phyloP scores from a whole-genome alignment of 2,113 vertebrate genomes.

The Aplodontia rufa region DNA sequence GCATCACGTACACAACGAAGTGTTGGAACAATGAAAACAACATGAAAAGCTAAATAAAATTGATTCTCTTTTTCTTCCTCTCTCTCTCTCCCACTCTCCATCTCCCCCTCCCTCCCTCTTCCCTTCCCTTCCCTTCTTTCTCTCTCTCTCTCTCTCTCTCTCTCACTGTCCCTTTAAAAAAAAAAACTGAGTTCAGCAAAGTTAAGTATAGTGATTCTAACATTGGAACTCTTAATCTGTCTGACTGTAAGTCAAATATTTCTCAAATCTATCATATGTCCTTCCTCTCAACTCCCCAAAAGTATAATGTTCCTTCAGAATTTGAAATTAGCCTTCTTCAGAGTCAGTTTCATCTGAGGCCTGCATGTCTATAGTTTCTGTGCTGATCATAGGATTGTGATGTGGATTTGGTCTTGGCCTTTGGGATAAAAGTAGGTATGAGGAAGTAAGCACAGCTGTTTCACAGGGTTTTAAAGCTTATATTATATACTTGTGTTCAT shows the following conservation, averaged over 20 bases:
- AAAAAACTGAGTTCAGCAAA: constrained; percentile 37
- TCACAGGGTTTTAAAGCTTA: constrained; percentile 1
- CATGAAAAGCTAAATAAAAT: too few relatives aligned
- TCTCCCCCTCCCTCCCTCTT: too few relatives aligned
- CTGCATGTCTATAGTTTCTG: constrained; percentile 38
- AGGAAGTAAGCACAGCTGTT: constrained; percentile 5
- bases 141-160: too few relatives aligned
- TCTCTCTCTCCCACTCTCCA: too few relatives aligned
- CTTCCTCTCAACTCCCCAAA: not conserved
- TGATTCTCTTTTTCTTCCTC: too few relatives aligned
- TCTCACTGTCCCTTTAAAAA: too few relatives aligned
- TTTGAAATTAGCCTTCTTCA: constrained; percentile 35
- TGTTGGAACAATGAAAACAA: too few relatives aligned
- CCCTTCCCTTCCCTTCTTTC: too few relatives aligned
- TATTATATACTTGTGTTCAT: constrained; percentile 6
- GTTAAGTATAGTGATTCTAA: constrained; percentile 1
- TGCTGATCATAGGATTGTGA: not conserved
- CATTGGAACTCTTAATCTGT: not conserved
- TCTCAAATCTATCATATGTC: not conserved
- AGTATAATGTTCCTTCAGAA: constrained; percentile 8
- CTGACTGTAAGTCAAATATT: constrained; percentile 14
- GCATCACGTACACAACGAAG: too few relatives aligned
- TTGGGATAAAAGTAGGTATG: not conserved
- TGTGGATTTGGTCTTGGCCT: constrained; percentile 21
- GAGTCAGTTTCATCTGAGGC: not conserved